Conservation (phyloP, 2,888 invertebrate species). For the Frankliniella intonsa region DNA sequence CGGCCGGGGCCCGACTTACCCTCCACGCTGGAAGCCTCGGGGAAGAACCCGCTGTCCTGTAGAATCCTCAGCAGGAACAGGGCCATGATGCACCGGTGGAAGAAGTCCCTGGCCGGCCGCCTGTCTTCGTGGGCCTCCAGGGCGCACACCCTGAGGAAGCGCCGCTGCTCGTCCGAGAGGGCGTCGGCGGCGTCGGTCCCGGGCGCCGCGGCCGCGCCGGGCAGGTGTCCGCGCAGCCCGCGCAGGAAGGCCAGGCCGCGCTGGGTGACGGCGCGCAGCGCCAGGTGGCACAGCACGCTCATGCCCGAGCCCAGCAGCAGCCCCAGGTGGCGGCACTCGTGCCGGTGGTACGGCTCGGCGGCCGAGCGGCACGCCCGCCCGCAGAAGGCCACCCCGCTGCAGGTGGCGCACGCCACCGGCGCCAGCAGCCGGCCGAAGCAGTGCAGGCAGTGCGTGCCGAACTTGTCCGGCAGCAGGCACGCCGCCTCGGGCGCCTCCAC, state of each 20-base stretch:
- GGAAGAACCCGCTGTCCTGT: slow-evolving; percentile 63
- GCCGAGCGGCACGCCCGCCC: slow-evolving; percentile 60
- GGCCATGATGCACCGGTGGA: slow-evolving; percentile 72
- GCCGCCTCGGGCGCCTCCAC: slow-evolving; percentile 69
- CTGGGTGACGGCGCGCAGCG: slow-evolving; percentile 73
- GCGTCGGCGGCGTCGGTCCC: background rate
- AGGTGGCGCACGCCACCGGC: slow-evolving; percentile 66
- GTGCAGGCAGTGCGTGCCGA: slow-evolving; percentile 74
- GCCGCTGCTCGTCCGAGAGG: background rate
- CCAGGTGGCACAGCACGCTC: slow-evolving; percentile 71
- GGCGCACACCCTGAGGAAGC: background rate
- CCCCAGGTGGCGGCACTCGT: slow-evolving; percentile 70
- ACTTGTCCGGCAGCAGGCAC: slow-evolving; percentile 65
- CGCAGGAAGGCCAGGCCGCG: slow-evolving; percentile 48
- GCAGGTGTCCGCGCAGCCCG: slow-evolving; percentile 1
- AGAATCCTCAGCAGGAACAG: slow-evolving; percentile 68
- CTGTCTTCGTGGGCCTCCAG: slow-evolving; percentile 62
- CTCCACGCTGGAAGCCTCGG: slow-evolving; percentile 36
- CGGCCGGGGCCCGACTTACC: background rate
- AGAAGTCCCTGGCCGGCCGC: slow-evolving; percentile 62
- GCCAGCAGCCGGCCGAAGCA: slow-evolving; percentile 66
- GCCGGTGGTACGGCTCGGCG: slow-evolving; percentile 61
- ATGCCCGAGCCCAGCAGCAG: slow-evolving; percentile 76
- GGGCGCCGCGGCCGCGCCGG: background rate
- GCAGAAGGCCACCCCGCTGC: slow-evolving; percentile 75